Evolutionary conservation across 2,797 vertebrate genomes (phyloP).

Genomic region (Emys orbicularis): DNA sequence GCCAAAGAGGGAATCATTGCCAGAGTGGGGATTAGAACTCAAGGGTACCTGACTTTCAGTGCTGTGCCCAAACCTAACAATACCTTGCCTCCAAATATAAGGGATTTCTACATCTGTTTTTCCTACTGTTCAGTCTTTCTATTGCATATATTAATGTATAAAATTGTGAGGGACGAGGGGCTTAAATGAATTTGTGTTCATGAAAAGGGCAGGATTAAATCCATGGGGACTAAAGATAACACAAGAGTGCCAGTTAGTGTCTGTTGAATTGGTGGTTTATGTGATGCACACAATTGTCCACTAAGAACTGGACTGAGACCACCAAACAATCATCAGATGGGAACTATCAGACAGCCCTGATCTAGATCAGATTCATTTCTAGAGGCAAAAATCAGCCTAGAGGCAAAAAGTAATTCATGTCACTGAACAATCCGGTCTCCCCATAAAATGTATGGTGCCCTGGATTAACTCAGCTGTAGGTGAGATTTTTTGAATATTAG

Average conservation of each 20-base stretch:
- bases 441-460: not conserved
- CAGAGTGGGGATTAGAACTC: not conserved
- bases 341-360: not conserved
- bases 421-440: not conserved
- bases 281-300: not conserved
- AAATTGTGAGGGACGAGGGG: not conserved
- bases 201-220: not conserved
- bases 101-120: not conserved
- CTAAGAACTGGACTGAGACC: not conserved
- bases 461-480: not conserved
- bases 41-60: not conserved
- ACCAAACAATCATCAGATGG: not conserved
- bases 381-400: not conserved
- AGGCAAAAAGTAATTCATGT: not conserved
- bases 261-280: not conserved
- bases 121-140: not conserved
- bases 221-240: not conserved
- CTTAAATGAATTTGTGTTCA: not conserved
- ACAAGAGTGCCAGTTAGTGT: not conserved
- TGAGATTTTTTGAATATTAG: not conserved
- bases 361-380: not conserved
- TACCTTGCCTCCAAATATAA: not conserved
- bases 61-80: too few relatives aligned
- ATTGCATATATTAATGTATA: not conserved
- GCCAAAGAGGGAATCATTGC: not conserved